Evolutionary conservation across 2,797 vertebrate genomes (phyloP).

Genomic region (Graptemys geographica): DNA sequence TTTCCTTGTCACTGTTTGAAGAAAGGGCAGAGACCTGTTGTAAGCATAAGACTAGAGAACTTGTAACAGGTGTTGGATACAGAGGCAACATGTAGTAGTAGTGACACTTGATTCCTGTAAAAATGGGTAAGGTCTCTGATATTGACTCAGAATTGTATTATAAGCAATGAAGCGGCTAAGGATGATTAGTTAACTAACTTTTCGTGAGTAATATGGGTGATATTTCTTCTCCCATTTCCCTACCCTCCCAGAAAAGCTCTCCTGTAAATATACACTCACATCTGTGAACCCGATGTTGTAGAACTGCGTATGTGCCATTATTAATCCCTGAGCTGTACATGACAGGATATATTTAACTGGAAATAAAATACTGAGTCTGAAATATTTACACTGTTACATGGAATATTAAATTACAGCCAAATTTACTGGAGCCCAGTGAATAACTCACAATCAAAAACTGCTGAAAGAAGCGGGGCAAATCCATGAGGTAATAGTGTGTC

Average conservation of each 20-base stretch:
- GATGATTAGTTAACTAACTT: neutral
- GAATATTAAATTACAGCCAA: slow-evolving; percentile 51
- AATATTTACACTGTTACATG: slow-evolving; percentile 53
- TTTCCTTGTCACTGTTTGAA: slow-evolving; percentile 6
- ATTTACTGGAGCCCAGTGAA: slow-evolving; percentile 49
- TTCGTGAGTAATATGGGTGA: slow-evolving; percentile 32
- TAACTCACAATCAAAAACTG: neutral
- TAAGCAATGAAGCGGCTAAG: neutral
- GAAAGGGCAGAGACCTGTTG: neutral
- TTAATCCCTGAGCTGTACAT: neutral
- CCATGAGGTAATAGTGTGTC: slow-evolving; percentile 9
- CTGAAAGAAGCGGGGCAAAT: neutral
- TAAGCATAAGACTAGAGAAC: neutral
- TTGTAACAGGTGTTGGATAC: slow-evolving; percentile 31
- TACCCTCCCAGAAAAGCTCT: slow-evolving; percentile 18
- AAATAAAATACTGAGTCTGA: slow-evolving; percentile 58
- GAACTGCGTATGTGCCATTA: slow-evolving; percentile 64
- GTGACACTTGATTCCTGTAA: neutral
- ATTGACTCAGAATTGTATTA: slow-evolving; percentile 65
- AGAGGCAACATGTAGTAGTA: slow-evolving; percentile 37
- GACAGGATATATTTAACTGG: slow-evolving; percentile 64
- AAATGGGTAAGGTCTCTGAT: neutral
- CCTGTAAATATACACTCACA: slow-evolving; percentile 37
- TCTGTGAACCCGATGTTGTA: slow-evolving; percentile 61
- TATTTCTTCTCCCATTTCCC: slow-evolving; percentile 44